Evolutionary conservation across 2,888 invertebrate genomes (phyloP).

Genomic region (Tetranychus truncatus): DNA sequence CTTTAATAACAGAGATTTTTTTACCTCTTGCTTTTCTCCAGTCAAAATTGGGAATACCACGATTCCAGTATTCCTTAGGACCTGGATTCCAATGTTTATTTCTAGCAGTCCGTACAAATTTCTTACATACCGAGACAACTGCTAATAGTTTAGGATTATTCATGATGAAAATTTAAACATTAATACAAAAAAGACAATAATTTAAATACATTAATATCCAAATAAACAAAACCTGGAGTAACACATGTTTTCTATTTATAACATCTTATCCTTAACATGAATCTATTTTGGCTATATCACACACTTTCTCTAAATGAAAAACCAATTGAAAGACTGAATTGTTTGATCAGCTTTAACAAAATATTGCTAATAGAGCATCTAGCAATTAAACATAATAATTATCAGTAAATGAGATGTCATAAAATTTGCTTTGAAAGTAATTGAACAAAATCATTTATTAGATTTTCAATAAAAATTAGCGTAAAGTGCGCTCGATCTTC

Average conservation of each 20-base stretch:
- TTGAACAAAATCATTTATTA: no score
- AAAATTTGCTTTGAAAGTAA: no score
- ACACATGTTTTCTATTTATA: background rate
- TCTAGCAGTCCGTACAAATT: background rate
- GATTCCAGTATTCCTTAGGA: conserved; percentile 14
- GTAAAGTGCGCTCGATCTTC: no score
- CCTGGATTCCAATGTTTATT: conserved; percentile 19
- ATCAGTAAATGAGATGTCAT: no score
- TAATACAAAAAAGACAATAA: background rate
- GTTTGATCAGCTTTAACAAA: background rate
- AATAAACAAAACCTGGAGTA: background rate
- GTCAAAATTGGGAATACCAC: conserved; percentile 7
- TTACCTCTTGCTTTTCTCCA: conserved; percentile 31
- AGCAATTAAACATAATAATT: no score
- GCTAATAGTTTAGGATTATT: background rate
- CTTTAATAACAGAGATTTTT: conserved; percentile 40
- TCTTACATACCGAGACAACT: background rate
- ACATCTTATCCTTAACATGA: background rate
- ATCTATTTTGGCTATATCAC: background rate
- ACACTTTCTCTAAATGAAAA: background rate
- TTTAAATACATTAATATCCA: background rate
- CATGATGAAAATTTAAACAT: background rate
- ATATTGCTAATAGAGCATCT: background rate
- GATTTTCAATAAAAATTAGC: no score
- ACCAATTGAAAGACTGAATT: no score